Evolutionary conservation across 2,113 vertebrate genomes (phyloP), one percentile per base, ranked within the genome.

Genomic region (Pampusana beccarii): DNA sequence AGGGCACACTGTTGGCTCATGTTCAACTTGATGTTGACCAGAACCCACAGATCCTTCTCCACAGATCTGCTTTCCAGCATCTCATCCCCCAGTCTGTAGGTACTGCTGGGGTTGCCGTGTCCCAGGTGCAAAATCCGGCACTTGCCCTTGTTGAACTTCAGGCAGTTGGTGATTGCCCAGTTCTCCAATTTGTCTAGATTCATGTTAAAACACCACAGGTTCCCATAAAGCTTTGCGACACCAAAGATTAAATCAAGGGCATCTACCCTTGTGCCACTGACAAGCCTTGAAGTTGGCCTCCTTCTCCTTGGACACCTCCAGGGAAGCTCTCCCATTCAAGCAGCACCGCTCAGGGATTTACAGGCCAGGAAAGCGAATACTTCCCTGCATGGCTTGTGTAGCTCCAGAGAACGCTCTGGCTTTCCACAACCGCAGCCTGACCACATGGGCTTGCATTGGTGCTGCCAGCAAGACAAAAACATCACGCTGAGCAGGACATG

Each of bases 401-500:
- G 28, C n/a, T 58, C 34, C 56, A 46, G 23, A 42, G 29, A 73
- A 70, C 1, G 11, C 12, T 84, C 31, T 33, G 4, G 42, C 28
- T 46, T 91, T 33, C n/a, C 38, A 66, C 19, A 79, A 9, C 38
- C 25, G 26, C 26, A 71, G 18, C 33, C 21, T 42, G 14, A 67
- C 44, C 24, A 31, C 1, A 5, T 4, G 6, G 1, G 15, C 40
- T 66, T 80, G 31, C 2, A 1, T 3, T 3, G 0, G 16, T 50
- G 31, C 20, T 1, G 0, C 0, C 0, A 65, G 10, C 28, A 62
- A 53, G 21, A 65, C 4, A 2, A 5, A 80, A 91, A 16, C 9
- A 34, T 2, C 1, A 16, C 46, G 48, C 12, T 6, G 14, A 71
- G 34, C 48, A 81, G 42, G 46, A 40, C 23, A 33, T 1, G 2